Base-by-base conservation (phyloP, 2,113 vertebrate genomes). In the Stigmatopora argus region DNA sequence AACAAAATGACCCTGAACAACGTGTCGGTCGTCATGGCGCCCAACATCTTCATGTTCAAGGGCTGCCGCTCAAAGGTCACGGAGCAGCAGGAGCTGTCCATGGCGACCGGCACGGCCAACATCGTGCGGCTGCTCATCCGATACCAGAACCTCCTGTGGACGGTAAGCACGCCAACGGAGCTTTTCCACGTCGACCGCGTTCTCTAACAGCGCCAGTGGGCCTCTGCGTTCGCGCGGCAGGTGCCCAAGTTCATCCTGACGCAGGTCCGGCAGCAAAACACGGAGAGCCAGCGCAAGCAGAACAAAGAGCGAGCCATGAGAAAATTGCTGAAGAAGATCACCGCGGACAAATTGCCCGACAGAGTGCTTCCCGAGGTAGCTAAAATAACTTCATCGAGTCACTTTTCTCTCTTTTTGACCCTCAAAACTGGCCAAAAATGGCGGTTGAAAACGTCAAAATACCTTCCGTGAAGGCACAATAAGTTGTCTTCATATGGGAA, bases 1-100 rank as follows among this genome's bases (percentile, higher is more conserved):
- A 99, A 98, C 72, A 97, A 95, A 88, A 99, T 99, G 97, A 98
- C 92, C 0, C 74, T 94, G 45, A 96, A 94, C 81, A 99, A 99
- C 6, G 92, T 98, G n/a, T 93, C 96, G 0, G 92, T 99, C 87
- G 92, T 99, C 77, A 98, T 99, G 94, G 94, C 96, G 4, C 96
- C 96, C n/a, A 99, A 97, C 86, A 93, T 99, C 85, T 98, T 99
- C 89, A 95, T 94, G 23, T 94, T 93, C 78, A 95, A 93, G 62
- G 87, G 92, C 0, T 81, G 93, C 65, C 88, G 90, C 67, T 85
- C 90, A 62, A 98, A 97, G 85, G 72, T 88, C 47, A 89, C 83
- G 0, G 94, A 95, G 64, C 93, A 96, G 74, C 92, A 86, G 72
- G 92, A 96, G 82, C 92, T 95, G 74, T 88, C 81, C 65, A 95